phyloP scores from a whole-genome alignment of 1,140 invertebrate genomes.

The Megalonaias nervosa region DNA sequence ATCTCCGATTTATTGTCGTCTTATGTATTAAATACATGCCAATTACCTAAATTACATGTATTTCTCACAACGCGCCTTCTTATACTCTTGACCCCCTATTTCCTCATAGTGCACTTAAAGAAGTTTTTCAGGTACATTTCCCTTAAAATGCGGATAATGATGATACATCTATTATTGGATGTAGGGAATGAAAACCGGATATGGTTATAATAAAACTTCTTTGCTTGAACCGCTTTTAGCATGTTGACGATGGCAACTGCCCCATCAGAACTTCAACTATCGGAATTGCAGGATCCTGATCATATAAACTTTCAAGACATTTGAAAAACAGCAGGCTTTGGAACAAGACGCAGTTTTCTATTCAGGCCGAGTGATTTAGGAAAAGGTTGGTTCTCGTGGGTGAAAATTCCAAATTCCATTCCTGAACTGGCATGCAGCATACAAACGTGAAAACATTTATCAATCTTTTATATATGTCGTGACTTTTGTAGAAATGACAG shows the following conservation, averaged over 20 bases:
- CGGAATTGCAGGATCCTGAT: not conserved
- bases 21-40: constrained; percentile 4
- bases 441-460: not conserved
- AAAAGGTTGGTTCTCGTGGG: no score
- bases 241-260: constrained; percentile 11
- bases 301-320: no score
- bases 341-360: no score
- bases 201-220: constrained; percentile 5
- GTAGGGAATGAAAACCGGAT: constrained; percentile 7
- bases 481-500: no score
- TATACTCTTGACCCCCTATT: not conserved
- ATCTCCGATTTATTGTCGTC: constrained; percentile 31
- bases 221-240: not conserved
- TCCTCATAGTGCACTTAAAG: constrained; percentile 2
- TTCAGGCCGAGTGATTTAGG: no score
- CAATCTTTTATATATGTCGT: no score
- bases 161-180: constrained; percentile 5
- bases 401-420: no score
- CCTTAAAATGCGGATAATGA: constrained; percentile 17
- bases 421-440: no score
- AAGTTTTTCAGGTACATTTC: constrained; percentile 16
- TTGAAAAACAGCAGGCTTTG: no score
- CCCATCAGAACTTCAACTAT: not conserved
- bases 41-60: constrained; percentile 24
- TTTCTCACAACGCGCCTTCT: constrained; percentile 1